Evolutionary conservation across 2,888 invertebrate genomes (phyloP).

Genomic region (Lapara coniferarum): DNA sequence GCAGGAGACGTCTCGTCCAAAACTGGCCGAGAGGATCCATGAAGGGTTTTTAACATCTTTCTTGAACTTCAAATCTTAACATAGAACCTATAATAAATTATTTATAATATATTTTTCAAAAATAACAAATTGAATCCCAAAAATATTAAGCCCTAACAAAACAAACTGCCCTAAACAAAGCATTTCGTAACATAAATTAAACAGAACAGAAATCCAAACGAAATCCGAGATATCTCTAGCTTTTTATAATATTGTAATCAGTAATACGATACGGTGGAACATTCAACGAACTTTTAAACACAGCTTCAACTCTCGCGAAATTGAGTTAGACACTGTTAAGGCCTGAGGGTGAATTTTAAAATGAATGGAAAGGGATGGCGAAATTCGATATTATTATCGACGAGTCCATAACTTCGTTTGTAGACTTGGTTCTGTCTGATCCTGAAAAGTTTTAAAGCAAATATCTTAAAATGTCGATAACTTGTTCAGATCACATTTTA

Average conservation of each 20-base stretch:
- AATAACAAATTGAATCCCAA: too few species aligned
- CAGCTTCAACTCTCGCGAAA: slow-evolving; percentile 36
- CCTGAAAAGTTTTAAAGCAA: not conserved
- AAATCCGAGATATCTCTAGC: not conserved
- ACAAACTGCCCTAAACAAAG: too few species aligned
- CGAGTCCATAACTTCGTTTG: too few species aligned
- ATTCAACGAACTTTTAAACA: slow-evolving; percentile 30
- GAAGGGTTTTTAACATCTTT: too few species aligned
- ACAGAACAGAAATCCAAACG: slow-evolving; percentile 17
- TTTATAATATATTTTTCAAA: too few species aligned
- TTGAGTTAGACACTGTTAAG: slow-evolving; percentile 35
- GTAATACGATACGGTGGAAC: slow-evolving; percentile 32
- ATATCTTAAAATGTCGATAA: not conserved
- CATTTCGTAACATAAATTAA: slow-evolving; percentile 14
- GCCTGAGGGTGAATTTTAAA: slow-evolving; percentile 39
- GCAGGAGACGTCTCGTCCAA: too few species aligned
- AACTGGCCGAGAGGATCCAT: too few species aligned
- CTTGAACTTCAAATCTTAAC: too few species aligned
- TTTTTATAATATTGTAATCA: slow-evolving; percentile 30
- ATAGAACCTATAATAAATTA: too few species aligned
- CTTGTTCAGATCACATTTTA: too few species aligned
- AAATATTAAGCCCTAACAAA: too few species aligned
- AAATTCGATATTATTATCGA: slow-evolving; percentile 20
- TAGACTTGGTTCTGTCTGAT: not conserved
- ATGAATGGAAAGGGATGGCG: slow-evolving; percentile 30